Percentiles rank a stretch among this genome's conserved stretches.
Evolutionary conservation across 1,140 invertebrate species (phyloP).

Genomic region (Trichomalopsis sarcophagae): DNA sequence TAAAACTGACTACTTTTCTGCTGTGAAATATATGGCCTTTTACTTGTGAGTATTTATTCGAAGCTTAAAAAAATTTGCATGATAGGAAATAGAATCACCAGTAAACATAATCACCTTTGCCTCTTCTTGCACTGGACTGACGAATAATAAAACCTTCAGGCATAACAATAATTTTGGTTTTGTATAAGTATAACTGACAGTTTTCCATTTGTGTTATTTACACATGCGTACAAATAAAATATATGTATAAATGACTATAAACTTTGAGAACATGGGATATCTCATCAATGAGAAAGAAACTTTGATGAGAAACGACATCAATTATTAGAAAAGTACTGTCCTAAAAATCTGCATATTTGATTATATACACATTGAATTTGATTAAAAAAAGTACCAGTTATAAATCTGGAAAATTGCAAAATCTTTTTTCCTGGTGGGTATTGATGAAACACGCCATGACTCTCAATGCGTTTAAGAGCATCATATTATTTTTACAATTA

Average conservation of each 20-base stretch:
- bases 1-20: constrained; percentile 33
- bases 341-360: constrained; percentile 7
- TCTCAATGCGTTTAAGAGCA: constrained; percentile 15
- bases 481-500: constrained; percentile 46
- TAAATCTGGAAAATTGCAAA: constrained; percentile 25
- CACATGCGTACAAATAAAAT: constrained; percentile 48
- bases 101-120: constrained; percentile 22
- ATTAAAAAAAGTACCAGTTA: constrained; percentile 17
- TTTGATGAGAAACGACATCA: constrained; percentile 23
- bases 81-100: constrained; percentile 12
- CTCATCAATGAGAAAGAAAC: constrained; percentile 18
- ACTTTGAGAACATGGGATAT: constrained; percentile 41
- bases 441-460: constrained; percentile 34
- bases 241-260: constrained; percentile 43
- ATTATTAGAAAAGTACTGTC: constrained; percentile 24
- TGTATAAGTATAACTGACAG: constrained; percentile 41
- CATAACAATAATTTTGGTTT: constrained; percentile 36
- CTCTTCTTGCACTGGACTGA: constrained; percentile 21
- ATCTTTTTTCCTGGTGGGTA: not conserved
- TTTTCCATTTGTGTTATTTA: constrained; percentile 47
- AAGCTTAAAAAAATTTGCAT: constrained; percentile 40
- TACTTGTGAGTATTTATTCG: constrained; percentile 44
- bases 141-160: constrained; percentile 27
- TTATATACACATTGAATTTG: constrained; percentile 31
- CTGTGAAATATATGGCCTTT: constrained; percentile 41